Percentiles rank a stretch among this genome's conserved stretches.
These are phyloP conservation scores for Leptobrachium ailaonicum DNA, from an alignment of 2,113 vertebrate genomes.

Conservation along the genomic window DNA sequence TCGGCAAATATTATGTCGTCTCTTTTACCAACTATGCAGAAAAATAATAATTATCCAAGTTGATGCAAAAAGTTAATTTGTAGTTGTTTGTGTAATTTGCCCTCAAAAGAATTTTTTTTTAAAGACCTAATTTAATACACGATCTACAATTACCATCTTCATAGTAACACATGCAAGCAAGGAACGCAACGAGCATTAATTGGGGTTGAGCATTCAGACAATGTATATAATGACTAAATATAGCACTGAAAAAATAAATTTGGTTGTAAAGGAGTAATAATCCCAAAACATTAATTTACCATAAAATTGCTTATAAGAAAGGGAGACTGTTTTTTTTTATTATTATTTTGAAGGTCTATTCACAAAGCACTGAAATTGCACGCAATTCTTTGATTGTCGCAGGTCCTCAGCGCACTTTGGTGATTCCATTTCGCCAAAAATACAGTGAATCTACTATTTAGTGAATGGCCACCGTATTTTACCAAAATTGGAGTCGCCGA, in stretches of 20 bases:
- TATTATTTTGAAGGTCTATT: no score
- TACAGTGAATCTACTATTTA: no score
- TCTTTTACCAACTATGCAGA: not conserved
- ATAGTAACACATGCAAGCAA: not conserved
- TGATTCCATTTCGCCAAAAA: no score
- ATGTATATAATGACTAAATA: not conserved
- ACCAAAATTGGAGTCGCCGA: no score
- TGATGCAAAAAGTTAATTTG: conserved; percentile 18
- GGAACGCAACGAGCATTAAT: conserved; percentile 1
- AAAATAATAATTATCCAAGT: conserved; percentile 23
- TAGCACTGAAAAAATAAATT: not conserved
- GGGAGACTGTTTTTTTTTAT: no score
- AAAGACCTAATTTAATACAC: conserved; percentile 4
- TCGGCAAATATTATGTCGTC: conserved; percentile 1
- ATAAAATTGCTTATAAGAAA: no score
- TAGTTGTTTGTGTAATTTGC: conserved; percentile 25
- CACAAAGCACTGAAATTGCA: no score
- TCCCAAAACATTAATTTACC: no score
- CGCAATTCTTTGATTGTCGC: no score
- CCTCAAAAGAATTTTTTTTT: not conserved
- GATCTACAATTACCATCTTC: not conserved
- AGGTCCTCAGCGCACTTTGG: no score
- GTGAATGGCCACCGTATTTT: no score
- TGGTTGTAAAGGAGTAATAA: no score
- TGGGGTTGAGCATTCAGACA: not conserved